Evolutionary conservation across 1,140 invertebrate genomes (phyloP).

Genomic region (Alviniconcha marisindica): DNA sequence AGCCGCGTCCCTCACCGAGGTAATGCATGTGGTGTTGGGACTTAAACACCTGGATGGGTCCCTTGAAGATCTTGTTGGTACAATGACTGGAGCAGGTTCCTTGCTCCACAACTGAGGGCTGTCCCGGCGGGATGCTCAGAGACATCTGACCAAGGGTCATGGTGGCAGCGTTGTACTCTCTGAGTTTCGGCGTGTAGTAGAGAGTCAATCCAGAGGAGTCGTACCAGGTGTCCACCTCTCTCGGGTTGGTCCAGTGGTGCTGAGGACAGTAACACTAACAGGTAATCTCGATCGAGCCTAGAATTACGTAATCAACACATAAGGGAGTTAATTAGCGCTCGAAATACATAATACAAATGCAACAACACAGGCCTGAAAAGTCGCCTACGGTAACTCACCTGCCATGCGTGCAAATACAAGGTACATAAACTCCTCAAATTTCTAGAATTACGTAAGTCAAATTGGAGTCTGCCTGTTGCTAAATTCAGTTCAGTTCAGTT

Average conservation of each 20-base stretch:
- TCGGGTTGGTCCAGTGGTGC: conserved; percentile 57
- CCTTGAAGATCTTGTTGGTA: not conserved
- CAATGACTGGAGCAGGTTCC: not conserved
- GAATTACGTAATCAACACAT: no score
- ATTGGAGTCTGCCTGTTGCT: no score
- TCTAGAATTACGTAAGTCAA: no score
- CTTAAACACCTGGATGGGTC: not conserved
- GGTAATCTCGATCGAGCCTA: no score
- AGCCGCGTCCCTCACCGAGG: not conserved
- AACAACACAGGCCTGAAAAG: no score
- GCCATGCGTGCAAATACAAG: no score
- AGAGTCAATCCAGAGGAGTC: conserved; percentile 52
- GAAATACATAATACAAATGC: no score
- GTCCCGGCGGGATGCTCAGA: conserved; percentile 46
- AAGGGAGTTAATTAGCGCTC: no score
- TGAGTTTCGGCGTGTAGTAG: conserved; percentile 48
- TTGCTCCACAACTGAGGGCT: not conserved
- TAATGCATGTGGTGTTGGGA: not conserved
- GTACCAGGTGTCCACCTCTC: conserved; percentile 4
- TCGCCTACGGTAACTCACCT: no score
- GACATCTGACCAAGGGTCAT: conserved; percentile 46
- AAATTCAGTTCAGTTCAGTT: no score
- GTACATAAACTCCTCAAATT: no score
- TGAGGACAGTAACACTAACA: not conserved
- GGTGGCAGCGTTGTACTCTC: conserved; percentile 48